Evolutionary conservation across 2,888 invertebrate species (phyloP).

Genomic region (Andrena haemorrhoa): DNA sequence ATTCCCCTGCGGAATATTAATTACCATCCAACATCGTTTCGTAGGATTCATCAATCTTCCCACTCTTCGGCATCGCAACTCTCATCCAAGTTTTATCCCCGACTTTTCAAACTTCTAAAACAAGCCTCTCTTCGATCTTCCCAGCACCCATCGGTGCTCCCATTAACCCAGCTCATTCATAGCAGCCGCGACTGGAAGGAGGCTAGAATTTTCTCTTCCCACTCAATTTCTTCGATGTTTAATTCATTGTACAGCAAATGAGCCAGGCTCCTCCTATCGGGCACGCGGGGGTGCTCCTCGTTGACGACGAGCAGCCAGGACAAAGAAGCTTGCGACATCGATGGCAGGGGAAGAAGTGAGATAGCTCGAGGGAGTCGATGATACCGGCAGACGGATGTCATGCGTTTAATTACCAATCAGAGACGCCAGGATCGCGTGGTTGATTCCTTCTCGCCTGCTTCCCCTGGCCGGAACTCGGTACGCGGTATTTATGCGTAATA

Average conservation of each 20-base stretch:
- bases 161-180: constrained; percentile 13
- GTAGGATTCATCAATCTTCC: too few relatives aligned
- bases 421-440: constrained; percentile 76
- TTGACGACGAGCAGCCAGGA: background rate
- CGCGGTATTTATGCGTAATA: constrained; percentile 52
- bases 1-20: too few relatives aligned
- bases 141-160: background rate
- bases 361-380: constrained; percentile 36
- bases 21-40: too few relatives aligned
- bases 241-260: background rate
- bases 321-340: constrained; percentile 10
- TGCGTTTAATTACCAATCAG: constrained; percentile 82
- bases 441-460: constrained; percentile 59
- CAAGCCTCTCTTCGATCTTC: background rate
- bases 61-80: too few relatives aligned
- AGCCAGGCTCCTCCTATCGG: background rate
- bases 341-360: background rate
- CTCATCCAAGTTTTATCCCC: too few relatives aligned
- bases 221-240: constrained; percentile 13
- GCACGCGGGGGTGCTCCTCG: background rate
- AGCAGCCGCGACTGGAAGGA: background rate
- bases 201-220: constrained; percentile 4
- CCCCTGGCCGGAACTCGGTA: constrained; percentile 68
- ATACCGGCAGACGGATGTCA: constrained; percentile 75
- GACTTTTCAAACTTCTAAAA: too few relatives aligned